Percentiles rank a stretch among this genome's conserved stretches.
Conservation (phyloP, 2,888 invertebrate genomes). For the Drosophila mercatorum region DNA sequence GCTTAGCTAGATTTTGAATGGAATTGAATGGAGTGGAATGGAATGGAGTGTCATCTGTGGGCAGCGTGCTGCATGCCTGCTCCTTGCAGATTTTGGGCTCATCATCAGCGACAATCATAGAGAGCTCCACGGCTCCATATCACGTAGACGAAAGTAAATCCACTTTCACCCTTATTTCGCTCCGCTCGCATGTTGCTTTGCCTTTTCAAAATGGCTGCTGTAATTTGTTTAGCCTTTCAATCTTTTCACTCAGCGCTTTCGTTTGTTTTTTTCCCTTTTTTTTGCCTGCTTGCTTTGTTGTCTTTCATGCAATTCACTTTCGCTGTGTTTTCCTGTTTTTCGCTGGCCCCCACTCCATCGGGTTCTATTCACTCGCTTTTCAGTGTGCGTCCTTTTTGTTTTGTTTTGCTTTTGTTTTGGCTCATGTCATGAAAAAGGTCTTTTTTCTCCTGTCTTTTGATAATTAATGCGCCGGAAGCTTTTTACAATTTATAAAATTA, state of each 20-base stretch:
- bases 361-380: slow-evolving; percentile 39
- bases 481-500: slow-evolving; percentile 79
- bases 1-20: slow-evolving; percentile 31
- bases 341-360: slow-evolving; percentile 10
- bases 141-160: slow-evolving; percentile 77
- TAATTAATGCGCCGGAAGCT: slow-evolving; percentile 75
- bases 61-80: slow-evolving; percentile 42
- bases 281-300: slow-evolving; percentile 49
- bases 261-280: slow-evolving; percentile 29
- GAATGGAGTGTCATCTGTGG: slow-evolving; percentile 27
- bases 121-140: slow-evolving; percentile 45
- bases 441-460: slow-evolving; percentile 40
- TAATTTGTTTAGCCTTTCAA: slow-evolving; percentile 76
- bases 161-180: slow-evolving; percentile 76
- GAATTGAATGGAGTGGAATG: neutral
- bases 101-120: slow-evolving; percentile 32
- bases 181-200: slow-evolving; percentile 23
- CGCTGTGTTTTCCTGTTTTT: slow-evolving; percentile 45
- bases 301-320: slow-evolving; percentile 70
- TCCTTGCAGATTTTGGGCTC: slow-evolving; percentile 39
- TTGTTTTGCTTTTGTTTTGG: slow-evolving; percentile 18
- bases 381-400: slow-evolving; percentile 29
- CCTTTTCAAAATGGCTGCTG: slow-evolving; percentile 71
- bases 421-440: slow-evolving; percentile 36
- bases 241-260: slow-evolving; percentile 54